Evolutionary conservation across 2,113 vertebrate genomes (phyloP).

Genomic region (Ictidomys tridecemlineatus): DNA sequence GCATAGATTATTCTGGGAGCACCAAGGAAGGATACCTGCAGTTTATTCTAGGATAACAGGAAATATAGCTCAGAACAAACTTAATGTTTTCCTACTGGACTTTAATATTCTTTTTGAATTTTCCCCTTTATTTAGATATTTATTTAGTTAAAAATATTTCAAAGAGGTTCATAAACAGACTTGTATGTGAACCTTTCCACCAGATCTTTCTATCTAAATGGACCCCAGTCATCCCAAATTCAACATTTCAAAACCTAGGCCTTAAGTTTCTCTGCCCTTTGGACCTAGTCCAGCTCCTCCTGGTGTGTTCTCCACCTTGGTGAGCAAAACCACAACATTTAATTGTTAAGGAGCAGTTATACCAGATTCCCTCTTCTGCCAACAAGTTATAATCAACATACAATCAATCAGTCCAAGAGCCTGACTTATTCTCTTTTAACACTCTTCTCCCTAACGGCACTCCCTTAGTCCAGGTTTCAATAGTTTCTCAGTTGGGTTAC

Average conservation of each 20-base stretch:
- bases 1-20: background rate
- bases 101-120: background rate
- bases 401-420: background rate
- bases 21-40: background rate
- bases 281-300: background rate
- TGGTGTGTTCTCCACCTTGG: background rate
- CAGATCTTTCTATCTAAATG: background rate
- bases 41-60: background rate
- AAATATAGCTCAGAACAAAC: background rate
- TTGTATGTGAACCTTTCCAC: conserved; percentile 8
- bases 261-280: background rate
- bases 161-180: background rate
- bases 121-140: background rate
- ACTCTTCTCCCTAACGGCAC: background rate
- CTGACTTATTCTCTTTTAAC: background rate
- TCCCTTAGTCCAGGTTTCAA: background rate
- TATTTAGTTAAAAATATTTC: conserved; percentile 47
- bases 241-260: background rate
- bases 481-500: background rate
- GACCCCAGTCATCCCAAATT: background rate
- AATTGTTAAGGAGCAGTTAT: background rate
- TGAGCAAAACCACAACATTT: background rate
- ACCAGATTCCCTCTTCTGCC: background rate
- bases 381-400: background rate
- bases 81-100: background rate